Conservation (phyloP, 1,140 invertebrate genomes). For the Dolichoris vasculosae region DNA sequence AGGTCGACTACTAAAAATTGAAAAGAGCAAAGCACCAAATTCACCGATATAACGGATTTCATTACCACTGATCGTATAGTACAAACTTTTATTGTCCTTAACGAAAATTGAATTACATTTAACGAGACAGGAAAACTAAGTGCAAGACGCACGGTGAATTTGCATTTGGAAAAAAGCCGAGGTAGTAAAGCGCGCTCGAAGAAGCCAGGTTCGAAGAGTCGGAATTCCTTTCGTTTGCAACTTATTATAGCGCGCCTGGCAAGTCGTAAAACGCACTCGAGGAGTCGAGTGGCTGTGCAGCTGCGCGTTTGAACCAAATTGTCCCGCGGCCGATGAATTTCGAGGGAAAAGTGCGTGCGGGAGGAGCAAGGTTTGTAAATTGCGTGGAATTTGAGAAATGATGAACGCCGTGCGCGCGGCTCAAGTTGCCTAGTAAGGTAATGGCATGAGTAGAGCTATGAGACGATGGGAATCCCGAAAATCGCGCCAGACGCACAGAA, state of each 20-base stretch:
- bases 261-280: too few relatives aligned
- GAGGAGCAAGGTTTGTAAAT: background rate
- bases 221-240: background rate
- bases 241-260: too few relatives aligned
- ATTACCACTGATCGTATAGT: background rate
- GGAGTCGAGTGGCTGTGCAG: background rate
- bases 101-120: background rate
- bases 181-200: background rate
- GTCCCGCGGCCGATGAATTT: background rate
- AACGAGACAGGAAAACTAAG: background rate
- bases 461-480: conserved; percentile 44
- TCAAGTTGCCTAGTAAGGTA: conserved; percentile 1
- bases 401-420: background rate
- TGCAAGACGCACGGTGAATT: background rate
- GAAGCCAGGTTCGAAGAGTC: background rate
- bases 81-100: background rate
- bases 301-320: background rate
- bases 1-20: background rate
- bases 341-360: background rate
- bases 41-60: background rate
- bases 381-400: conserved; percentile 30
- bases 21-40: background rate
- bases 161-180: background rate
- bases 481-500: conserved; percentile 44
- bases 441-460: background rate